These are phyloP conservation scores for Andrena minutula DNA, from an alignment of 2,888 invertebrate genomes.

Conservation along the genomic window DNA sequence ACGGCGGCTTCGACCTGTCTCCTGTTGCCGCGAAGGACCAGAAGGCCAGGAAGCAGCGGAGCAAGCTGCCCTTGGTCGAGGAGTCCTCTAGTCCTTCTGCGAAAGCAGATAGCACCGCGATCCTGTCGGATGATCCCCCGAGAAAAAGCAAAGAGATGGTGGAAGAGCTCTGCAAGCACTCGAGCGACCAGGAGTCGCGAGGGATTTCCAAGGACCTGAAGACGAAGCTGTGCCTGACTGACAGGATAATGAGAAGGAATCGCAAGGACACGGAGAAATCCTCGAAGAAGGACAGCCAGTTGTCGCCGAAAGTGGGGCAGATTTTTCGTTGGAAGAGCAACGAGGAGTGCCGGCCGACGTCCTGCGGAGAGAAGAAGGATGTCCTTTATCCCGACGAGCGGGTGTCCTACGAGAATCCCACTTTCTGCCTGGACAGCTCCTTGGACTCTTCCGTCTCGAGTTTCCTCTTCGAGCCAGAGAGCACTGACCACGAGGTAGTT, in stretches of 20 bases:
- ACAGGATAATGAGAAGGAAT: conserved; percentile 67
- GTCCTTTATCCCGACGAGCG: not conserved
- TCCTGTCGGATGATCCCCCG: not conserved
- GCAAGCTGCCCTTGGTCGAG: conserved; percentile 9
- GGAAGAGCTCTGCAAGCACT: conserved; percentile 18
- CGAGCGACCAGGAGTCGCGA: conserved; percentile 67
- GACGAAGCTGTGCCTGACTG: conserved; percentile 75
- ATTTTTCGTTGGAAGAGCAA: conserved; percentile 61
- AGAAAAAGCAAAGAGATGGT: not conserved
- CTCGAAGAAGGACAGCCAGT: conserved; percentile 19
- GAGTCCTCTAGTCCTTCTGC: not conserved
- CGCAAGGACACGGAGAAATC: conserved; percentile 50
- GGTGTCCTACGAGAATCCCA: conserved; percentile 81
- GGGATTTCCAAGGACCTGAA: conserved; percentile 75
- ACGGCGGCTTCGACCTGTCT: conserved; percentile 68
- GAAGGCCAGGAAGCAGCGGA: not conserved
- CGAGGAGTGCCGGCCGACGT: conserved; percentile 16
- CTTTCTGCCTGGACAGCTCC: conserved; percentile 80
- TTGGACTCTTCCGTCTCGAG: conserved; percentile 78
- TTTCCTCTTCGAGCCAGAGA: conserved; percentile 69
- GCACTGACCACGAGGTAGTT: not conserved
- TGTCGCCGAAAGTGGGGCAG: conserved; percentile 46
- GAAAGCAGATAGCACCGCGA: not conserved
- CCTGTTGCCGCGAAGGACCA: conserved; percentile 53
- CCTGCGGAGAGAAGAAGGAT: conserved; percentile 9